Evolutionary conservation across 2,888 invertebrate genomes (phyloP), one percentile per base, ranked within the genome.

Genomic region (Eucriotettix oculatus): DNA sequence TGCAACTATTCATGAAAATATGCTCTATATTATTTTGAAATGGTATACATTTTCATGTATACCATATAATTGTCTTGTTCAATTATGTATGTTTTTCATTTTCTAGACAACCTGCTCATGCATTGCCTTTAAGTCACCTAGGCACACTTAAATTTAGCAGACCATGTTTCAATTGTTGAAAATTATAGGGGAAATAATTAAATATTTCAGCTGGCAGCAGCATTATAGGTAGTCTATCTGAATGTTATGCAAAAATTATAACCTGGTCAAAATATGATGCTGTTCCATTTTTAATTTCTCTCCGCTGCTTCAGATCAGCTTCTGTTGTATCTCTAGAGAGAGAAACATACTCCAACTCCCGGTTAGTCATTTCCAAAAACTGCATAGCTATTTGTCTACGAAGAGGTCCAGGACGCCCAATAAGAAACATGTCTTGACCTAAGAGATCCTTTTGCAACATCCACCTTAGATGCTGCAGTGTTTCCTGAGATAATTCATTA

Each of bases 291-390:
- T 84, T 80, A 60, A 98, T 96, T 75, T 98, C 97, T 66, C 97
- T 79, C 58, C 97, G 78, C 72, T 98, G 97, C 71, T 98, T 98
- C 41, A 98, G 79, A 74, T 98, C 98, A 9, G 94, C 89, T 74
- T 98, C 98, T 0, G 97, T 98, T 0, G 97, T 96, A 71, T 98
- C 98, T 65, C 97, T 78, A 41, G 95, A 95, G 16, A 98, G 76
- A 0, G 95, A 86, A 40, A 98, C 86, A 75, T 95, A 97, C 72
- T 98, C 97, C 58, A 90, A 76, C 76, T 98, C 97, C 58, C 90
- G 79, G 66, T 88, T 85, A 0, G 91, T 93, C 59, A 97, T 71
- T 73, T 97, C 92, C 68, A 94, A 78, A 74, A 90, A 90, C 69
- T 92, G 87, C 74, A 96, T 80, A 1, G 93, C 93, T 58, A 97